Evolutionary conservation across 2,888 invertebrate species (phyloP).

Genomic region (Ophion ventricosus): DNA sequence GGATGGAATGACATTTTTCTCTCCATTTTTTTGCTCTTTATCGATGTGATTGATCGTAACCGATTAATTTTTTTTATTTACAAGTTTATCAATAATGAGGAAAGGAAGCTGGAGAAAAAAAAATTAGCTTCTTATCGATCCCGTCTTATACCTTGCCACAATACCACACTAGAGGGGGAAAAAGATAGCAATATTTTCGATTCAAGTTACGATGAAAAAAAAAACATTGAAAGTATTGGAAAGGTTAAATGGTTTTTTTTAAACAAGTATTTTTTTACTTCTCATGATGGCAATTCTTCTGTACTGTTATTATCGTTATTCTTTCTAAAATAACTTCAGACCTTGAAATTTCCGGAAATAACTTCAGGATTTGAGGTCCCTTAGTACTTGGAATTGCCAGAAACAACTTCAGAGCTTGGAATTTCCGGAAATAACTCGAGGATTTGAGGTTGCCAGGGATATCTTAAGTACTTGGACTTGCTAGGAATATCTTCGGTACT

Average conservation of each 20-base stretch:
- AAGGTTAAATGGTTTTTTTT: neutral
- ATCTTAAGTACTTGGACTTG: neutral
- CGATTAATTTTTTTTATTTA: conserved; percentile 54
- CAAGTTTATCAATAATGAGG: conserved; percentile 54
- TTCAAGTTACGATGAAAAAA: conserved; percentile 3
- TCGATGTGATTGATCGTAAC: conserved; percentile 45
- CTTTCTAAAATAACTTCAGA: conserved; percentile 11
- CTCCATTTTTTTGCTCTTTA: conserved; percentile 17
- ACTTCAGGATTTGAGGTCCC: neutral
- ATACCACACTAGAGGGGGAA: conserved; percentile 44
- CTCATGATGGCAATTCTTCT: conserved; percentile 9
- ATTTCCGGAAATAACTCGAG: neutral
- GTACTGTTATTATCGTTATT: neutral
- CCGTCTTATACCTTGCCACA: conserved; percentile 38
- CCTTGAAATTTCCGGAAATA: neutral
- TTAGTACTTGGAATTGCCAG: conserved; percentile 6
- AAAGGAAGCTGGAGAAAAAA: conserved; percentile 44
- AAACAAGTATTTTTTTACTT: conserved; percentile 11
- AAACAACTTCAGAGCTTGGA: neutral
- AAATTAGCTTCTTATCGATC: conserved; percentile 33
- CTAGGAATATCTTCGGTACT: neutral
- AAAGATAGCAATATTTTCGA: conserved; percentile 25
- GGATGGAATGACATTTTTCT: conserved; percentile 26
- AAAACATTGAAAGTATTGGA: conserved; percentile 2
- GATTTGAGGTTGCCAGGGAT: neutral